Percentiles rank a stretch among this genome's conserved stretches.
Conservation (phyloP, 53 echinoderm and acorn worm genomes). For the Paracentrotus lividus region DNA sequence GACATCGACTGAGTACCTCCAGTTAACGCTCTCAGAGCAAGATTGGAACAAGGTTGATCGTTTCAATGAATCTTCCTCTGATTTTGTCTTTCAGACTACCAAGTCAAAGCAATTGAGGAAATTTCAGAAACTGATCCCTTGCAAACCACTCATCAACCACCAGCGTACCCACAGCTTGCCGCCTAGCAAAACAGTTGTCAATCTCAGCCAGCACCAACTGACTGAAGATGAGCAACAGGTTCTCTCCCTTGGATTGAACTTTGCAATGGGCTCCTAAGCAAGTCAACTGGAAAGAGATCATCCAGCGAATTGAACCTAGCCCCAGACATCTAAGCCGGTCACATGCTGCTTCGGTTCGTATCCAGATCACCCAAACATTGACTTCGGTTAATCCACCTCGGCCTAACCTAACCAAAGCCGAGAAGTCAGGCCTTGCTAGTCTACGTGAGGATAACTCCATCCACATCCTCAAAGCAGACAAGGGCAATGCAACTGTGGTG, state of each 20-base stretch:
- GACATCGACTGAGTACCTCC: background rate
- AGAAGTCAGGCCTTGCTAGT: background rate
- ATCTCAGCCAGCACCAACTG: too few relatives aligned
- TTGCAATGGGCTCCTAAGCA: background rate
- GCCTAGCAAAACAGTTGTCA: background rate
- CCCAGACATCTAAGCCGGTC: slow-evolving; percentile 14
- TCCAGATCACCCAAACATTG: slow-evolving; percentile 32
- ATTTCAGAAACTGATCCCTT: background rate
- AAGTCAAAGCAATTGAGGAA: background rate
- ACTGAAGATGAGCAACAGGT: background rate
- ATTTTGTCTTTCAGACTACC: too few relatives aligned
- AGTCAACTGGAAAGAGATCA: too few relatives aligned
- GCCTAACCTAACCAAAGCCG: slow-evolving; percentile 2
- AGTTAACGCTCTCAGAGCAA: background rate
- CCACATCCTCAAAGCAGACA: too few relatives aligned
- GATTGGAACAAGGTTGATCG: background rate
- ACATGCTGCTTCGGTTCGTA: background rate
- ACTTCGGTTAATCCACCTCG: slow-evolving; percentile 26
- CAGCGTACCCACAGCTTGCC: too few relatives aligned
- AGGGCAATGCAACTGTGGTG: too few relatives aligned
- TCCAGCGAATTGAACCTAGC: slow-evolving; percentile 26
- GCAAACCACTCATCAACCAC: background rate
- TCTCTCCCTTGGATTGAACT: background rate
- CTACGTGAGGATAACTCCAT: too few relatives aligned
- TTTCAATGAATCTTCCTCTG: background rate